Percentiles rank a stretch among this genome's conserved stretches.
These are phyloP conservation scores for Rhagoletis pomonella DNA, from an alignment of 1,140 invertebrate genomes.

Conservation along the genomic window DNA sequence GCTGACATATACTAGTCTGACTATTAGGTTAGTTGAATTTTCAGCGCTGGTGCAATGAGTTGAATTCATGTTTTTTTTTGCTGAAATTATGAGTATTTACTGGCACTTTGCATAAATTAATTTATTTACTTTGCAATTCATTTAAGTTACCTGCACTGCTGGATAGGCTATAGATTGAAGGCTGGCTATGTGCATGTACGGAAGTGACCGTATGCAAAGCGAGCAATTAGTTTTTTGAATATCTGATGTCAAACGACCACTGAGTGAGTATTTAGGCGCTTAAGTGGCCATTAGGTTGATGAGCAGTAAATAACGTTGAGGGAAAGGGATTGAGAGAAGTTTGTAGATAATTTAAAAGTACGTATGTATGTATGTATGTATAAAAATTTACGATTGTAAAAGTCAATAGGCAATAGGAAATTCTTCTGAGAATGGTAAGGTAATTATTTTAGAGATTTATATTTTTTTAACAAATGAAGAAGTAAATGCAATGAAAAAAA, in stretches of 20 bases:
- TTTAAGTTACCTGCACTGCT: slow-evolving; percentile 11
- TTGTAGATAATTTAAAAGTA: no score
- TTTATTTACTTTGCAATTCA: slow-evolving; percentile 49
- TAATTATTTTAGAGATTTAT: no score
- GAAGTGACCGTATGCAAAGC: not conserved
- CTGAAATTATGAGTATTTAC: not conserved
- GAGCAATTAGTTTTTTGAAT: slow-evolving; percentile 43
- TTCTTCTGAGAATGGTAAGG: no score
- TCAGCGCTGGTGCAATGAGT: not conserved
- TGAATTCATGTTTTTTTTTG: slow-evolving; percentile 6
- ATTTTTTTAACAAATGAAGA: no score
- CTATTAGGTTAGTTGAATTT: not conserved
- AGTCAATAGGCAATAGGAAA: no score
- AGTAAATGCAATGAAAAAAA: no score
- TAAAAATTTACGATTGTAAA: no score
- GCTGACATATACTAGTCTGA: not conserved
- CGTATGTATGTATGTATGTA: no score
- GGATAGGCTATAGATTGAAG: not conserved
- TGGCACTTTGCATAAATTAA: slow-evolving; percentile 46
- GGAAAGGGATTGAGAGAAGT: not conserved
- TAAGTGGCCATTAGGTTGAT: not conserved
- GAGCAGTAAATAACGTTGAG: not conserved
- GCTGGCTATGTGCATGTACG: not conserved
- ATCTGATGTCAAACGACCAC: slow-evolving; percentile 2
- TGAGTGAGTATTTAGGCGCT: slow-evolving; percentile 11